Evolutionary conservation across 2,797 vertebrate genomes (phyloP), one percentile per base, ranked within the genome.

Genomic region (Setipinna tenuifilis): DNA sequence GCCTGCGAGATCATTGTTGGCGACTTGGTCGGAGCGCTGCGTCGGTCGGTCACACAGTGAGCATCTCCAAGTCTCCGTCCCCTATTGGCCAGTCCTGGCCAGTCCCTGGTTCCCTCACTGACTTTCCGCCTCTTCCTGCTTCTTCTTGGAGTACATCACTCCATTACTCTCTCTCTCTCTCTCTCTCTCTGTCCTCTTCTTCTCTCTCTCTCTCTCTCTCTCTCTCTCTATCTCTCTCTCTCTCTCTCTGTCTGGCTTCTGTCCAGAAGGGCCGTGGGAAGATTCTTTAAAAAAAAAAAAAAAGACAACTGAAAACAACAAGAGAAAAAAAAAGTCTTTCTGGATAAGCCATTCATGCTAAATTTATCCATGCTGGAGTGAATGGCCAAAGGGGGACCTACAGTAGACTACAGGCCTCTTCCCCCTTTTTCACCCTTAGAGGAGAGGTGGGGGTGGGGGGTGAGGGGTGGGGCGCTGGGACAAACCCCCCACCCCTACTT

Each of bases 171-270:
- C 1, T 41, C 83, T 62, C 61, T 28, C 82, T 68, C 23, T 82
- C 83, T 80, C 82, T 23, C 75, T 90, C 83, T 82, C 81, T 83
- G 75, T 85, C 82, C 44, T 83, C 85, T 88, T 81, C 57, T 61
- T 0, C 83, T 84, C 89, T 85, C 89, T 87, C 82, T 68, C 23
- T 82, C 83, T 80, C 82, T 23, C 58, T 90, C 83, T 82, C 81
- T 83, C 81, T 85, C 82, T 44, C 84, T 85, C 89, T 81, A 48
- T 61, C 0, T 84, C 85, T 89, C 88, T 86, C 89, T 85, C 89
- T 87, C 87, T 86, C 35, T 54, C 80, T 6, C 0, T 75, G 28
- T 75, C 68, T 75, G 68, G 68, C 68, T 75, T 75, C 16, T n/a
- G 6, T 50, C 57, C 31, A 82, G 23, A 21, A 21, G 21, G 28